Evolutionary conservation across 2,113 vertebrate species (phyloP).

Genomic region (Patagioenas fasciata): DNA sequence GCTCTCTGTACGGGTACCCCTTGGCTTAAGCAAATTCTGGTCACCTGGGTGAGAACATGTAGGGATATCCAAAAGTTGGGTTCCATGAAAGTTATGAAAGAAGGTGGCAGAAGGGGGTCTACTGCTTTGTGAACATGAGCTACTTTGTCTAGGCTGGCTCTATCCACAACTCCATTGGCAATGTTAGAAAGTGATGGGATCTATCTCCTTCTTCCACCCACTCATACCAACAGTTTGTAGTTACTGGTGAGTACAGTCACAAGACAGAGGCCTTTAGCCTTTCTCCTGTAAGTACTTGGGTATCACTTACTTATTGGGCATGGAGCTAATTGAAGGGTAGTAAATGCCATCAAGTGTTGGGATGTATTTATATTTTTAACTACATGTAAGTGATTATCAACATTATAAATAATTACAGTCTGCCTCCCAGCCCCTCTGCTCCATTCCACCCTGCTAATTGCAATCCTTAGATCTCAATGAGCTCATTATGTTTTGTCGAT

Average conservation of each 20-base stretch:
- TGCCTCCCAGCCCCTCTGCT: slow-evolving; percentile 66
- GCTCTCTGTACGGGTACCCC: neutral
- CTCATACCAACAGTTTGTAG: neutral
- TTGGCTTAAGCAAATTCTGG: neutral
- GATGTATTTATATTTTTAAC: slow-evolving; percentile 67
- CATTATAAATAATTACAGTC: slow-evolving; percentile 68
- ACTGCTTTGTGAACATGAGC: neutral
- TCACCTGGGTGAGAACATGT: neutral
- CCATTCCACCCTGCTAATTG: slow-evolving; percentile 67
- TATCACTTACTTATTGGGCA: slow-evolving; percentile 1
- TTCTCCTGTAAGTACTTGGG: neutral
- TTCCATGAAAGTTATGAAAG: neutral
- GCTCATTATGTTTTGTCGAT: slow-evolving; percentile 68
- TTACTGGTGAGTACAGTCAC: neutral
- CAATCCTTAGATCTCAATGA: slow-evolving; percentile 66
- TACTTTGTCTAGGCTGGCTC: neutral
- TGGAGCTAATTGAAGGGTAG: slow-evolving; percentile 38
- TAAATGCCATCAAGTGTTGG: slow-evolving; percentile 26
- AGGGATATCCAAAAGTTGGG: neutral
- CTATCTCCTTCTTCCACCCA: neutral
- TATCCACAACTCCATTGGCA: neutral
- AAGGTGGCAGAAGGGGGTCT: neutral
- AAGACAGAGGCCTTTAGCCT: neutral
- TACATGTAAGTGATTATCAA: slow-evolving; percentile 65
- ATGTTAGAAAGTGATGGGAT: neutral